Evolutionary conservation across 2,113 vertebrate species (phyloP).

Genomic region (Pluvialis apricaria): DNA sequence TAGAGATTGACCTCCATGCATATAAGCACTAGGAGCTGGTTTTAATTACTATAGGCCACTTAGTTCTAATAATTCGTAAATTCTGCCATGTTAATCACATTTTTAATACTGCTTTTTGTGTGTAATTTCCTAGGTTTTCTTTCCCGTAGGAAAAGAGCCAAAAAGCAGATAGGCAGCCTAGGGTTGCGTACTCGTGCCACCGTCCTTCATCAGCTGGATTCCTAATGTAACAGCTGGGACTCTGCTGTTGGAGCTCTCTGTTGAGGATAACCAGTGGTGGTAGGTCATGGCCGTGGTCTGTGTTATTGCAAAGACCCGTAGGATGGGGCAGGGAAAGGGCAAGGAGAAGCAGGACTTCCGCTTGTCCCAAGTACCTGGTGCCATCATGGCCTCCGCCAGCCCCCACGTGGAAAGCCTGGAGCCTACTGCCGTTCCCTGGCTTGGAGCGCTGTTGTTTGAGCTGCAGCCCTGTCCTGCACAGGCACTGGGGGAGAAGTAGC

Average conservation of each 20-base stretch:
- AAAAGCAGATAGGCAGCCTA: background rate
- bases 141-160: background rate
- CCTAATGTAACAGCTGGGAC: rapidly evolving
- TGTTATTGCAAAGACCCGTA: background rate
- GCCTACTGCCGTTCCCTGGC: background rate
- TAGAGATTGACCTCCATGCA: background rate
- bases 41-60: background rate
- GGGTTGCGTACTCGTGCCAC: rapidly evolving
- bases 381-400: background rate
- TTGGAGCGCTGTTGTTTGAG: background rate
- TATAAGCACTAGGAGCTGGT: background rate
- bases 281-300: background rate
- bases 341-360: background rate
- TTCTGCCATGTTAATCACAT: background rate
- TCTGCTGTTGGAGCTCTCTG: background rate
- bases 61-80: background rate
- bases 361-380: background rate
- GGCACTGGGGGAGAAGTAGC: background rate
- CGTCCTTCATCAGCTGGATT: background rate
- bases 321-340: background rate
- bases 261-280: background rate
- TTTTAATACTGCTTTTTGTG: background rate
- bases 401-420: background rate
- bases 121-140: background rate
- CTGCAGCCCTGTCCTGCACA: background rate